These are phyloP conservation scores for Dastarcus helophoroides DNA, from an alignment of 2,888 invertebrate genomes.

Conservation along the genomic window DNA sequence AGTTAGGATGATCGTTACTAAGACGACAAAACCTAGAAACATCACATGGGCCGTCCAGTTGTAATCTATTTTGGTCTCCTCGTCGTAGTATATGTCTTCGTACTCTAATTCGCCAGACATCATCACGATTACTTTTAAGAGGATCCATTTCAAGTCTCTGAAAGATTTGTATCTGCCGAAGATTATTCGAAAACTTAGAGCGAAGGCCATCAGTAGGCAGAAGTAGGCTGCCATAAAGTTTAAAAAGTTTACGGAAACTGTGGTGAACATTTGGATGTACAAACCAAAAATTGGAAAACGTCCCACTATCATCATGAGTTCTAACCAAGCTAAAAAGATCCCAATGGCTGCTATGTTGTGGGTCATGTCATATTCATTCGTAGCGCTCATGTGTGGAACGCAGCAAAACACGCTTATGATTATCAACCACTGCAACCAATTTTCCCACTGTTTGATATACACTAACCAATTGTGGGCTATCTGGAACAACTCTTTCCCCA, in stretches of 20 bases:
- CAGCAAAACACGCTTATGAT: conserved; percentile 59
- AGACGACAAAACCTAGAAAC: conserved; percentile 63
- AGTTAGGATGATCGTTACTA: conserved; percentile 72
- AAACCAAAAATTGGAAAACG: conserved; percentile 77
- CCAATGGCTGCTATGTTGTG: conserved; percentile 71
- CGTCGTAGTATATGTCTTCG: conserved; percentile 65
- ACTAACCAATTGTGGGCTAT: conserved; percentile 56
- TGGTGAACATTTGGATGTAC: conserved; percentile 81
- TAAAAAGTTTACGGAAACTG: conserved; percentile 70
- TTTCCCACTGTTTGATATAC: conserved; percentile 75
- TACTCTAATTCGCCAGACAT: conserved; percentile 82
- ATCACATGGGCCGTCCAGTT: conserved; percentile 64
- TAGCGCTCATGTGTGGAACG: conserved; percentile 32
- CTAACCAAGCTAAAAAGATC: conserved; percentile 70
- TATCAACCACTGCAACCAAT: conserved; percentile 72
- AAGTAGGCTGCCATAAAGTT: conserved; percentile 72
- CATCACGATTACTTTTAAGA: conserved; percentile 76
- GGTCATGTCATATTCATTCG: conserved; percentile 49
- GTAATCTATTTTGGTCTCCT: conserved; percentile 37
- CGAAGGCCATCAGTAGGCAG: conserved; percentile 69
- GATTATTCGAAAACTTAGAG: conserved; percentile 69
- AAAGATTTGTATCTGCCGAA: conserved; percentile 69
- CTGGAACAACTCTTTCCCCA: conserved; percentile 68
- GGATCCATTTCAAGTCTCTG: conserved; percentile 46
- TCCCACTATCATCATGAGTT: conserved; percentile 76